Base-by-base conservation (phyloP, 2,113 vertebrate genomes). In the Cyanistes caeruleus region DNA sequence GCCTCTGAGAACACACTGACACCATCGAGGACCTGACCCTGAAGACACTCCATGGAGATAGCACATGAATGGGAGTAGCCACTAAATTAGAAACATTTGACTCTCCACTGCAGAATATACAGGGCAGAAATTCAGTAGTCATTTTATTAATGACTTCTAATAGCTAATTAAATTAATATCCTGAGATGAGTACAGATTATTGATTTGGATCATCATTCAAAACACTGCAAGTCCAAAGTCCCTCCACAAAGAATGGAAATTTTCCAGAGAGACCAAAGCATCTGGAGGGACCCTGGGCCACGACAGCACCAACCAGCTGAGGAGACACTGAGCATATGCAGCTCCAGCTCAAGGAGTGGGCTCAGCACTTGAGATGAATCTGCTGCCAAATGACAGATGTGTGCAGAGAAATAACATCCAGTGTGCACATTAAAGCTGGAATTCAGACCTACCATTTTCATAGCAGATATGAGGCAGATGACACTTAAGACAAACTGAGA, bases 251-350 rank as follows among this genome's bases (percentile, higher is more conserved):
- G 24, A 28, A 43, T 11, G 53, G 15, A 31, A 89, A 46, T 21
- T 52, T 92, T 48, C 19, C 35, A 51, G 24, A 55, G 51, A 20
- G 1, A 70, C 24, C 9, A 53, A 44, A 70, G 41, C 19, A 46
- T 7, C 55, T 20, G 35, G 19, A 10, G 19, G 25, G 11, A 68
- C 19, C 22, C 9, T 5, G 24, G 49, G 35, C 65, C 53, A 33
- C 52, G 22, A 33, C 33, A 80, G 69, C 56, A 77, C n/a, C 2
- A 7, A 23, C 39, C 28, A 41, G 28, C 28, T 84, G 77, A 39
- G 41, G 35, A 64, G 65, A 49, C 0, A 1, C 37, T 52, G 28
- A 49, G 25, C 33, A 56, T 14, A 6, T 0, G 1, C 30, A 48
- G 64, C 64, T 51, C 62, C 60, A 78, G 60, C 48, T 80, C 30